Evolutionary conservation across 2,113 vertebrate species (phyloP).

Genomic region (Pelecanoides urinatrix): DNA sequence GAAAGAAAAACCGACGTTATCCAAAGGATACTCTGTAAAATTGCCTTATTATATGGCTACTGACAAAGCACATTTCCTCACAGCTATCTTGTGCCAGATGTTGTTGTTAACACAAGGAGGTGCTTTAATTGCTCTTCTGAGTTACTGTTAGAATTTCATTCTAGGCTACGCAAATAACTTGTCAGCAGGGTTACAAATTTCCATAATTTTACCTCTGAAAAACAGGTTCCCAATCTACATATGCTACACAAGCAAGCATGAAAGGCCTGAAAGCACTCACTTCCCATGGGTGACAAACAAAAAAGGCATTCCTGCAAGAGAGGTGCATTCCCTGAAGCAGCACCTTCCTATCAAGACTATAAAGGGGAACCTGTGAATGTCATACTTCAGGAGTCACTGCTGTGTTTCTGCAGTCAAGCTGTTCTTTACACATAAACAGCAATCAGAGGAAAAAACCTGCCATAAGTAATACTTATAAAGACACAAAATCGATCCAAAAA

Average conservation of each 20-base stretch:
- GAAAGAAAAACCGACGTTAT: neutral
- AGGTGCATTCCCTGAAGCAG: neutral
- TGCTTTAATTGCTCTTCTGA: neutral
- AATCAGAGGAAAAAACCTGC: fast-evolving
- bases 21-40: neutral
- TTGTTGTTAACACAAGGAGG: neutral
- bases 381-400: neutral
- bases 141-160: neutral
- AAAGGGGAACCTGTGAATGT: neutral
- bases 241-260: neutral
- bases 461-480: neutral
- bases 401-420: neutral
- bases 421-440: neutral
- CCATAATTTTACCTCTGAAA: neutral
- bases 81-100: neutral
- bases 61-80: neutral
- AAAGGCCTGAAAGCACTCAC: fast-evolving
- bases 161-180: neutral
- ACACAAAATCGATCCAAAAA: neutral
- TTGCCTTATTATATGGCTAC: neutral
- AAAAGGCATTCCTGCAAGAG: neutral
- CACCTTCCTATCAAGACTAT: neutral
- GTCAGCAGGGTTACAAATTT: neutral
- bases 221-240: constrained; percentile 10
- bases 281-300: neutral